phyloP scores from a whole-genome alignment of 2,797 vertebrate genomes.

The Sebastes trivittatus region DNA sequence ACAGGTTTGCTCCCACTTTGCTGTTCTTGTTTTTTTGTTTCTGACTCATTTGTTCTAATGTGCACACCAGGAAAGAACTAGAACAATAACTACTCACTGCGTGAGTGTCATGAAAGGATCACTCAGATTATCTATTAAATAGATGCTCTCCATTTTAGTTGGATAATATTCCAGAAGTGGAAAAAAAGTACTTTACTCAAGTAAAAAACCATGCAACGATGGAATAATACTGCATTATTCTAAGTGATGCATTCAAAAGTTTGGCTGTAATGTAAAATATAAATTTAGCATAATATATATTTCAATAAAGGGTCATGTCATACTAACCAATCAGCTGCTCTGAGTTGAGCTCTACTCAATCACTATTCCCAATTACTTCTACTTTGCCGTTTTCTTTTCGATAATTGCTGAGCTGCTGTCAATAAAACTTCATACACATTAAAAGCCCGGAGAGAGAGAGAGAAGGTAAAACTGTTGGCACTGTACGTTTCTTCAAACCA shows the following conservation, averaged over 20 bases:
- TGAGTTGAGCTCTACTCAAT: background rate
- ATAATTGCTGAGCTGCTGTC: background rate
- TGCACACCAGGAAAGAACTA: background rate
- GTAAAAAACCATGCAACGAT: background rate
- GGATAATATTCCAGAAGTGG: slow-evolving; percentile 26
- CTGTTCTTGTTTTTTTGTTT: background rate
- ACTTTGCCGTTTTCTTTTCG: fast-evolving
- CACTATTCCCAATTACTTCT: background rate
- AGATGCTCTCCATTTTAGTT: background rate
- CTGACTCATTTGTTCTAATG: slow-evolving; percentile 10
- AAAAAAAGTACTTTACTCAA: background rate
- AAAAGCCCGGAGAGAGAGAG: background rate
- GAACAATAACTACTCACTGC: background rate
- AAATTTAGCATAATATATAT: background rate
- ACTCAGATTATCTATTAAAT: background rate
- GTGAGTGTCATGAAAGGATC: background rate
- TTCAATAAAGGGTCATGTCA: background rate
- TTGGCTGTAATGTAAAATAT: background rate
- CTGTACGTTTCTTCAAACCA: no score
- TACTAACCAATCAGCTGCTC: background rate
- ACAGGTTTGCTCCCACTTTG: background rate
- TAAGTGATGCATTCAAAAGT: background rate
- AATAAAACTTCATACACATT: background rate
- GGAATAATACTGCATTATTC: background rate
- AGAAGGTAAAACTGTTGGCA: no score